Conservation (phyloP, 1,140 invertebrate species). For the Campoletis sonorensis region DNA sequence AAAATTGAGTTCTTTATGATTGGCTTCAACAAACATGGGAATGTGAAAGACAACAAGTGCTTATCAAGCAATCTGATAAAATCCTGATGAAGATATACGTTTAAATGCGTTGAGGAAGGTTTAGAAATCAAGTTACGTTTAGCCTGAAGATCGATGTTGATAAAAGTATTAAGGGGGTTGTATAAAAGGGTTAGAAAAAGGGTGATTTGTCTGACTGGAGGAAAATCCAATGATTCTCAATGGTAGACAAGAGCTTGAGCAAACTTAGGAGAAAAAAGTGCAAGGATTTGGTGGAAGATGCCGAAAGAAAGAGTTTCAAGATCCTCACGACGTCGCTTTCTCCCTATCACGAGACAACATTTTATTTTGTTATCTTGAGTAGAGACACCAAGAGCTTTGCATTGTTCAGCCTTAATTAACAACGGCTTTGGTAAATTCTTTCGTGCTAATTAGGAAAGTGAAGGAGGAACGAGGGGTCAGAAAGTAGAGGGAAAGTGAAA, state of each 20-base stretch:
- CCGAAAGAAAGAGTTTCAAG: neutral
- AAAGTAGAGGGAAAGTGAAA: slow-evolving; percentile 4
- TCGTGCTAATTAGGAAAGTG: slow-evolving; percentile 50
- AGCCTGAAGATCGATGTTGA: neutral
- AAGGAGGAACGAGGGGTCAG: neutral
- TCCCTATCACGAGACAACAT: no score
- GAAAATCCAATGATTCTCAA: neutral
- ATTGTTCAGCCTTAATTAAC: slow-evolving; percentile 47
- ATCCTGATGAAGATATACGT: no score
- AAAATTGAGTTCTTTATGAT: no score
- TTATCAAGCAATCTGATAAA: no score
- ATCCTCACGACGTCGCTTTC: neutral
- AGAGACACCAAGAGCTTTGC: slow-evolving; percentile 36
- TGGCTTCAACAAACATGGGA: no score
- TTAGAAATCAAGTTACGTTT: neutral
- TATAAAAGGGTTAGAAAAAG: neutral
- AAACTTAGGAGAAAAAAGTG: neutral
- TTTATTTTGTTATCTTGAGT: slow-evolving; percentile 2
- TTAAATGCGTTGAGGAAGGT: no score
- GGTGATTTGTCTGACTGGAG: neutral
- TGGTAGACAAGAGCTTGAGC: neutral
- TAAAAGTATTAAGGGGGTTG: neutral
- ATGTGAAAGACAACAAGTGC: no score
- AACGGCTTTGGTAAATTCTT: slow-evolving; percentile 51
- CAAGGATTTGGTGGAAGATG: neutral